phyloP scores from a whole-genome alignment of 2,888 invertebrate genomes.

The Venustoraphidia nigricollis region DNA sequence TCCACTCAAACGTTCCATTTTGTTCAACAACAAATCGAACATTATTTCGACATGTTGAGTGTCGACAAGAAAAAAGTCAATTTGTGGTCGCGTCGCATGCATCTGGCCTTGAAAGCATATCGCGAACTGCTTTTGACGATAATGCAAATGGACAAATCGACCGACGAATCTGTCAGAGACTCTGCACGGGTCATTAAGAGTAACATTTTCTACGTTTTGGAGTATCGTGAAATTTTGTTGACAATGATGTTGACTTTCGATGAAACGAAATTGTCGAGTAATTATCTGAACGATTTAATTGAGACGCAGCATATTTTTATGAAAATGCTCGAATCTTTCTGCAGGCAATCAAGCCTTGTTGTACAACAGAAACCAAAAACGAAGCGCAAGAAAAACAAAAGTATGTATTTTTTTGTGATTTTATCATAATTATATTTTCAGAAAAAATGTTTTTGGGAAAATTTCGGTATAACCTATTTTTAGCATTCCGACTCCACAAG shows the following conservation, averaged over 20 bases:
- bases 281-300: conserved; percentile 72
- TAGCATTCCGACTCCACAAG: no score
- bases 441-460: not conserved
- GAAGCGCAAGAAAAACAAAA: conserved; percentile 32
- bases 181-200: conserved; percentile 78
- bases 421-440: not conserved
- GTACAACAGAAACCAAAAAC: conserved; percentile 55
- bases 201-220: conserved; percentile 84
- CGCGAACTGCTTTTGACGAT: conserved; percentile 75
- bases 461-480: not conserved
- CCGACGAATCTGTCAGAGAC: conserved; percentile 52
- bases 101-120: conserved; percentile 66
- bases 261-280: conserved; percentile 69
- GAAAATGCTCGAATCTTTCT: conserved; percentile 71
- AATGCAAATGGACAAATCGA: conserved; percentile 62
- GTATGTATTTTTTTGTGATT: not conserved
- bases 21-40: conserved; percentile 83
- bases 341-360: conserved; percentile 42
- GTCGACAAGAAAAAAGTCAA: conserved; percentile 73
- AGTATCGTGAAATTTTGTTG: conserved; percentile 83
- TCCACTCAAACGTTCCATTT: conserved; percentile 85
- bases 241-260: conserved; percentile 68
- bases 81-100: conserved; percentile 73
- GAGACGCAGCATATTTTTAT: conserved; percentile 83
- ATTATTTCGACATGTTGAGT: conserved; percentile 66